Percentiles rank a stretch among this genome's conserved stretches.
Conservation (phyloP, 2,888 invertebrate species). For the Caenorhabditis zanzibari region DNA sequence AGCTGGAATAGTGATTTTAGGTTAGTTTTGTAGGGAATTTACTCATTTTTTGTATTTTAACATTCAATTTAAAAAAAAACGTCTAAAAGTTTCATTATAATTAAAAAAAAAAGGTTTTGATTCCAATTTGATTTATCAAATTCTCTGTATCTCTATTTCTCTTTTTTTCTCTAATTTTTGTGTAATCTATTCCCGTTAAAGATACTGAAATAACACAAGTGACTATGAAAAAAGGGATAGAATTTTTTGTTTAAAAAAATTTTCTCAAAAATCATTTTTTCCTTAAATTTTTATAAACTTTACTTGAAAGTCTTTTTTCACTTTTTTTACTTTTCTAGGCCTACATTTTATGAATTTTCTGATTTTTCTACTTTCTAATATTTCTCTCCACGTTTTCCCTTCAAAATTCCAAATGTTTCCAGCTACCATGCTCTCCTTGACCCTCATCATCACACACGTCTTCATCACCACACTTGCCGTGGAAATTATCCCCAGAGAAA, state of each 20-base stretch:
- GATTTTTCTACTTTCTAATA: not conserved
- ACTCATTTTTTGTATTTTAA: not conserved
- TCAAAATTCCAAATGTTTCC: not conserved
- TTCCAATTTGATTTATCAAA: conserved; percentile 25
- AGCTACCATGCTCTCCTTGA: conserved; percentile 24
- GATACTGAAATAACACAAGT: not conserved
- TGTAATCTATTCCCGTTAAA: conserved; percentile 5
- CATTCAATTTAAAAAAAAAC: not conserved
- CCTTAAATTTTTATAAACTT: too few species aligned
- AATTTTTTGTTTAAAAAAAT: conserved; percentile 2
- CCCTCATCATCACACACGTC: conserved; percentile 31
- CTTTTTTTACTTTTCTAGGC: too few species aligned
- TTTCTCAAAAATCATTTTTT: too few species aligned
- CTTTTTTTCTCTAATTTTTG: not conserved
- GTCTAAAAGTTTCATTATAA: too few species aligned
- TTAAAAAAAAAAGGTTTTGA: too few species aligned
- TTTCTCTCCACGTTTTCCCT: not conserved
- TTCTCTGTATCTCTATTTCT: not conserved
- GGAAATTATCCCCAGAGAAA: conserved; percentile 75
- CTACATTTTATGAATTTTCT: not conserved
- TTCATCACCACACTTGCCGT: conserved; percentile 6
- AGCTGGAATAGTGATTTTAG: not conserved
- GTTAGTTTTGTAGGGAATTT: not conserved
- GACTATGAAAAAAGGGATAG: not conserved
- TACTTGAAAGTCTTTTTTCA: too few species aligned